phyloP scores from a whole-genome alignment of 2,113 vertebrate genomes.

The Tetrax tetrax region DNA sequence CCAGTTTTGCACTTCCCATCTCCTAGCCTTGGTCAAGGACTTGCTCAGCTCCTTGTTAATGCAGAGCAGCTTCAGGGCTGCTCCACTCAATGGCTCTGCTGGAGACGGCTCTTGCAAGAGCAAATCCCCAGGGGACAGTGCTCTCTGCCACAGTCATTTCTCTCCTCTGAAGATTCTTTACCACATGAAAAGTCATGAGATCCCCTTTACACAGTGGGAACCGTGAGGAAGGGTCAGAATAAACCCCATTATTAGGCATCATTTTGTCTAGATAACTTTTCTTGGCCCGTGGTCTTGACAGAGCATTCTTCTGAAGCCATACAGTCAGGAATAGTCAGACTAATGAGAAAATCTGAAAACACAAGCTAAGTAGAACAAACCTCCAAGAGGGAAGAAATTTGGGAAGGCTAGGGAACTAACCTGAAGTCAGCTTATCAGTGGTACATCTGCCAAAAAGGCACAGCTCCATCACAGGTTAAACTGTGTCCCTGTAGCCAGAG shows the following conservation, averaged over 20 bases:
- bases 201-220: neutral
- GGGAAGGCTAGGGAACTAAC: neutral
- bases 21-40: neutral
- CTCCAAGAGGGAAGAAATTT: neutral
- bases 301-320: neutral
- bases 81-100: neutral
- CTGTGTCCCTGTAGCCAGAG: neutral
- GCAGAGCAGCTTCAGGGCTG: neutral
- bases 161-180: neutral
- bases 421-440: neutral
- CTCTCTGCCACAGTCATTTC: neutral
- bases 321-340: neutral
- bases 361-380: neutral
- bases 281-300: neutral
- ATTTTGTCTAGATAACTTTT: neutral
- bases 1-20: neutral
- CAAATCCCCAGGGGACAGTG: neutral
- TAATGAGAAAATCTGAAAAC: neutral
- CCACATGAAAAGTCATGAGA: neutral
- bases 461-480: neutral
- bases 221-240: neutral
- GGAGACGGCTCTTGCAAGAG: neutral
- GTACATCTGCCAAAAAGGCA: neutral
- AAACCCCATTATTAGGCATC: neutral
- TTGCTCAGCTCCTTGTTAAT: neutral